A percentile compares a stretch with the other conserved stretches of the same genome.
These are phyloP conservation scores for Ennomos erosarius DNA, from an alignment of 2,888 invertebrate genomes.

Conservation along the genomic window DNA sequence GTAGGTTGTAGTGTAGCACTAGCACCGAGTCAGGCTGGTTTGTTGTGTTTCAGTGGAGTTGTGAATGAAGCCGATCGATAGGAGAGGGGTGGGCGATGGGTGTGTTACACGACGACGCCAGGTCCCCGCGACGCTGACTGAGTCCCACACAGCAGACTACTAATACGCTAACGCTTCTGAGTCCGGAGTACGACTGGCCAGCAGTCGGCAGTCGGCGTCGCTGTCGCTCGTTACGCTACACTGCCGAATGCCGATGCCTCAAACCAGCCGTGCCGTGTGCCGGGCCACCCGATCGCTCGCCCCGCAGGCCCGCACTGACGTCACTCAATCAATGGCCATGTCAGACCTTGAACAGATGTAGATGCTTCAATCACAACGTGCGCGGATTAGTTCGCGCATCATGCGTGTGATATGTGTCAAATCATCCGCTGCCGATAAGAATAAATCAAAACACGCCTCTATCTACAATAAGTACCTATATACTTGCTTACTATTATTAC, in stretches of 20 bases:
- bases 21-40: slow-evolving; percentile 49
- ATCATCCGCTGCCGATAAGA: too few species aligned
- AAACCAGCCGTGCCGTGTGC: slow-evolving; percentile 1
- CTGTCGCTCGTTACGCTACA: not conserved
- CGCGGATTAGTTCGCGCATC: slow-evolving; percentile 34
- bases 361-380: slow-evolving; percentile 35
- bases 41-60: slow-evolving; percentile 49
- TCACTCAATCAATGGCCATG: slow-evolving; percentile 58
- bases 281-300: slow-evolving; percentile 24
- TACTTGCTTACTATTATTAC: too few species aligned
- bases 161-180: too few species aligned
- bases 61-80: slow-evolving; percentile 60
- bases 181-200: slow-evolving; percentile 29
- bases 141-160: too few species aligned
- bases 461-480: too few species aligned
- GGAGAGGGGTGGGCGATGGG: slow-evolving; percentile 30
- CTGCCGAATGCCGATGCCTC: slow-evolving; percentile 1
- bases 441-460: too few species aligned
- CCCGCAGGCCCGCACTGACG: slow-evolving; percentile 40
- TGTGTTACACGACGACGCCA: slow-evolving; percentile 32
- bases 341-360: slow-evolving; percentile 50
- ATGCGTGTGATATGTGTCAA: slow-evolving; percentile 18
- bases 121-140: slow-evolving; percentile 42
- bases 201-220: slow-evolving; percentile 2
- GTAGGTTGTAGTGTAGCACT: slow-evolving; percentile 37